Base-by-base conservation (phyloP, 2,888 invertebrate species). In the Metacarcinus magister region DNA sequence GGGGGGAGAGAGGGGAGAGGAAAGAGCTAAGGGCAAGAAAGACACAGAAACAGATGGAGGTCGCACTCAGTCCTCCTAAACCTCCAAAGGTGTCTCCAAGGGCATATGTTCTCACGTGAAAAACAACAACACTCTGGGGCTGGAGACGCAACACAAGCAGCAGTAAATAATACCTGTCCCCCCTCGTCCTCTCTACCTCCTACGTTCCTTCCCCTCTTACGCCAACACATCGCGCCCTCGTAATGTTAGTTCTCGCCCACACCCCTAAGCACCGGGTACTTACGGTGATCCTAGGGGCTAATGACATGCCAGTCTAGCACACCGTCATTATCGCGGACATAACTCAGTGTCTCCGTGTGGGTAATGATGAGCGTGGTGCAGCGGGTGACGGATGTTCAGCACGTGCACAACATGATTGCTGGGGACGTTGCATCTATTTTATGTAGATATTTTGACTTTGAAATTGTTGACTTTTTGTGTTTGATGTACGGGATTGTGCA, bases 321-420 rank as follows among this genome's bases (percentile, higher is more conserved):
- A n/a, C n/a, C 75, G 75, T 75, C 23, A 75, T 75, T 75, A 75
- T 75, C 75, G 75, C 75, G n/a, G 75, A 75, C 75, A 23, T 75
- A 75, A 28, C 23, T 75, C 75, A 28, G 23, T n/a, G 75, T 5
- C 75, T 23, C 19, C 28, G 75, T 75, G 75, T n/a, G 0, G 75
- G 75, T 75, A 28, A 75, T 28, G 75, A 23, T 75, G 75, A 75
- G 75, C 60, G 60, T 60, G 60, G 60, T 2, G 60, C 23, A 23
- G 75, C 48, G 48, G 28, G 23, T 75, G 75, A 75, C 19, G 75
- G 75, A 75, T 75, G 75, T 23, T 23, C 75, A 7, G 23, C n/a
- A 75, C 75, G 75, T 75, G 75, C 75, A 28, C 23, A n/a, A 28
- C n/a, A 19, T 8, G 3, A 75, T 75, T n/a, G 28, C 19, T 75